Evolutionary conservation across 2,888 invertebrate genomes (phyloP), one percentile per base, ranked within the genome.

Genomic region (Sympetrum striolatum): DNA sequence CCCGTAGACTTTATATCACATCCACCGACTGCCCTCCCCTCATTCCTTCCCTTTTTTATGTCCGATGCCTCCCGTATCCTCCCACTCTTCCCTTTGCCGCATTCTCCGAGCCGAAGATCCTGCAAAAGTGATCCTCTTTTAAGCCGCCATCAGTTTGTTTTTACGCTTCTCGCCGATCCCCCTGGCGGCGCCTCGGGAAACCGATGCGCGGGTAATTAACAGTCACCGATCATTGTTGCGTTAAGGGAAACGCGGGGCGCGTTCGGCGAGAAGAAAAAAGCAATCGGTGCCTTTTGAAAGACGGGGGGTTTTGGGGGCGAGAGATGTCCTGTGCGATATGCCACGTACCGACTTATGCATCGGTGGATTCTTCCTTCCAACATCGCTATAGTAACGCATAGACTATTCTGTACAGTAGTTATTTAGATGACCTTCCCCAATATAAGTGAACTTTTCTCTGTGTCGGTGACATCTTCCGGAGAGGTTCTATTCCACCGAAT

Each of bases 1-100:
- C 60, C 86, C 86, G 86, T 86, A 86, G 86, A 86, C 86, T 86
- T 86, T 86, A 86, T 86, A 86, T 86, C 86, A 86, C 86, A 86
- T 86, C 86, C 37, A 58, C 60, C 86, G 60, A 86, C 86, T 86
- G 60, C 86, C 86, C 31, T 31, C 60, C 58, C 31, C 82, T 82
- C 82, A 25, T 58, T 82, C 58, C 82, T 81, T 25, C 53, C 53
- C 53, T 58, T 58, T 58, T 82, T 60, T 64, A 35, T 37, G 37
- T 64, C 58, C 31, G n/a, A n/a, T 39, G 39, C 39, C 81, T 37
- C n/a, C 39, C 80, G 39, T 44, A 80, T 80, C 86, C 86, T 58
- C 35, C 53, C 82, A 15, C 58, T 82, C 48, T 58, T 86, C 58
- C 37, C 37, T 60, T 35, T 31, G 58, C 60, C 58, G 37, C 86